phyloP scores from a whole-genome alignment of 2,113 vertebrate genomes.

The Malaclemys terrapin region DNA sequence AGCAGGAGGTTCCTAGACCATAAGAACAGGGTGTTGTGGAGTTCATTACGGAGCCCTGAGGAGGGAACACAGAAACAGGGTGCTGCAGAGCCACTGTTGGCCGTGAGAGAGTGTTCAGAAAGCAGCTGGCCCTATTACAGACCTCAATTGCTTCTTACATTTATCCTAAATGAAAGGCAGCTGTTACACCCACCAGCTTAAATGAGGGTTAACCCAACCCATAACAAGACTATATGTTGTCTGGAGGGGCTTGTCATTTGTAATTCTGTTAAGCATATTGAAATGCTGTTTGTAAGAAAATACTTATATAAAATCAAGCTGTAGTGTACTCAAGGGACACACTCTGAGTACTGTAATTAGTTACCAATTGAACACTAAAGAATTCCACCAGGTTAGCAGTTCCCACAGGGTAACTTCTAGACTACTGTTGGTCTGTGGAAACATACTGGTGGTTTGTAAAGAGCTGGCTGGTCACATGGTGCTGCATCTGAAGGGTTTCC shows the following conservation, averaged over 20 bases:
- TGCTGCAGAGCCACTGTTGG: neutral
- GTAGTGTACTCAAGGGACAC: constrained; percentile 3
- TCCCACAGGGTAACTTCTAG: constrained; percentile 28
- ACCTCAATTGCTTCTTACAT: neutral
- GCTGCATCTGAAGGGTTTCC: neutral
- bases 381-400: constrained; percentile 13
- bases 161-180: neutral
- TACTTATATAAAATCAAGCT: constrained; percentile 11
- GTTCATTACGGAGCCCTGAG: neutral
- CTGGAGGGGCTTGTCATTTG: neutral
- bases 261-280: constrained; percentile 17
- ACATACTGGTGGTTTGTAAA: constrained; percentile 14
- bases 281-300: neutral
- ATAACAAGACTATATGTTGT: neutral
- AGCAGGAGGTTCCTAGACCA: neutral
- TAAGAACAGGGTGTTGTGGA: neutral
- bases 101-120: neutral
- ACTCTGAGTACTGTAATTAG: neutral
- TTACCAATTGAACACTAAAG: neutral
- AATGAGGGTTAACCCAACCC: neutral
- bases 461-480: neutral
- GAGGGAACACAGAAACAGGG: neutral
- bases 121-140: neutral
- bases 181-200: neutral
- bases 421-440: neutral